Percentiles rank a stretch among this genome's conserved stretches.
Evolutionary conservation across 2,113 vertebrate species (phyloP).

Genomic region (Rhynchomys soricoides): DNA sequence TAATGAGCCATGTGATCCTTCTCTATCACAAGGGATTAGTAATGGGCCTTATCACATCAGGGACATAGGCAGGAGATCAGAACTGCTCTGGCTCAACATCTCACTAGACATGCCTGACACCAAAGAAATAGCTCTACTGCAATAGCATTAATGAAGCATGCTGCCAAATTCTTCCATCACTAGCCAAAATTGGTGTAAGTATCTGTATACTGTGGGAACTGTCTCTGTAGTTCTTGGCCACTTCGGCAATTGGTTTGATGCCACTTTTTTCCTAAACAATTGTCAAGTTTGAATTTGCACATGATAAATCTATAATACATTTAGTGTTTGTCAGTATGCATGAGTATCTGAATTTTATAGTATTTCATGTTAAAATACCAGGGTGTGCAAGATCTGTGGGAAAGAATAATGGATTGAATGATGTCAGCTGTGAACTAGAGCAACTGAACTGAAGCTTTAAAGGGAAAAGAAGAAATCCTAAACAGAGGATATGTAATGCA

Average conservation of each 20-base stretch:
- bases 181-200: background rate
- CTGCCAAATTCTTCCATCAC: background rate
- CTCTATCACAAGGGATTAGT: background rate
- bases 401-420: background rate
- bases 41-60: background rate
- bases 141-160: background rate
- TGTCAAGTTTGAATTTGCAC: background rate
- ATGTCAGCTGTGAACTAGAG: background rate
- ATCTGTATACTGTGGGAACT: background rate
- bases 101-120: background rate
- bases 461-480: background rate
- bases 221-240: background rate
- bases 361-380: background rate
- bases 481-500: background rate
- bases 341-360: background rate
- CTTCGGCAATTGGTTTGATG: background rate
- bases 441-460: background rate
- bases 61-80: background rate
- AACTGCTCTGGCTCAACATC: background rate
- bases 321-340: background rate
- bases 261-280: background rate
- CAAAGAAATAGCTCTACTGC: background rate
- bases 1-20: background rate
- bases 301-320: background rate
- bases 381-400: background rate